Evolutionary conservation across 2,797 vertebrate genomes (phyloP).

Genomic region (Semaprochilodus insignis): DNA sequence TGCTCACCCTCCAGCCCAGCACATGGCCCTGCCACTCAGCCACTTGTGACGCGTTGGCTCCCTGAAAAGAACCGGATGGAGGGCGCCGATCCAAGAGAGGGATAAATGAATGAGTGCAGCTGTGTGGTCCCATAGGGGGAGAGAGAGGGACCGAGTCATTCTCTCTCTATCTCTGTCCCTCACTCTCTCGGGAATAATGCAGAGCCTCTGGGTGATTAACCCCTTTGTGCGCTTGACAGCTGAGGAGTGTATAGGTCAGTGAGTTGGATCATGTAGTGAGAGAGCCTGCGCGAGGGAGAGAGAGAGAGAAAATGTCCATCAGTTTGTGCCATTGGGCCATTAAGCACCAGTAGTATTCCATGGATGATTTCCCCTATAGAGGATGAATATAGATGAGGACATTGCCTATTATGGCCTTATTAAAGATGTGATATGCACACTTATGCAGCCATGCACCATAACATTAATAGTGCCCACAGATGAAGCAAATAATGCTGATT

Average conservation of each 20-base stretch:
- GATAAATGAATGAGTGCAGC: conserved; percentile 77
- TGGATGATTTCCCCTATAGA: too few species aligned
- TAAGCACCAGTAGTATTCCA: too few species aligned
- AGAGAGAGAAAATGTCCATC: background rate
- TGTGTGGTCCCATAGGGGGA: conserved; percentile 66
- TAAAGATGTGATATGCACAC: too few species aligned
- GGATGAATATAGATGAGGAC: too few species aligned
- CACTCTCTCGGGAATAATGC: conserved; percentile 31
- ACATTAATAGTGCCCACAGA: too few species aligned
- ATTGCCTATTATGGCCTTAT: too few species aligned
- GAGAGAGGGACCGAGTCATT: conserved; percentile 37
- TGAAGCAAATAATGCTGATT: too few species aligned
- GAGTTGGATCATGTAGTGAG: background rate
- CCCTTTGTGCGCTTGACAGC: conserved; percentile 38
- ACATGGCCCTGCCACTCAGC: conserved; percentile 66
- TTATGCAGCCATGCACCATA: too few species aligned
- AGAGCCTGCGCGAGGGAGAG: background rate
- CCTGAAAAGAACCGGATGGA: conserved; percentile 74
- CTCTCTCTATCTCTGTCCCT: conserved; percentile 13
- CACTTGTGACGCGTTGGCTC: conserved; percentile 65
- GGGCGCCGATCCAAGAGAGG: conserved; percentile 61
- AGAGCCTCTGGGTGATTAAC: conserved; percentile 54
- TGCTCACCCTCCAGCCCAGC: conserved; percentile 66
- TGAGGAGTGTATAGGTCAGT: conserved; percentile 31
- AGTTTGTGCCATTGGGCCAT: too few species aligned